Evolutionary conservation across 37 sponge, comb jelly and placozoan species (phyloP), one percentile per base, ranked within the genome.

Genomic region (Geodia barretti): DNA sequence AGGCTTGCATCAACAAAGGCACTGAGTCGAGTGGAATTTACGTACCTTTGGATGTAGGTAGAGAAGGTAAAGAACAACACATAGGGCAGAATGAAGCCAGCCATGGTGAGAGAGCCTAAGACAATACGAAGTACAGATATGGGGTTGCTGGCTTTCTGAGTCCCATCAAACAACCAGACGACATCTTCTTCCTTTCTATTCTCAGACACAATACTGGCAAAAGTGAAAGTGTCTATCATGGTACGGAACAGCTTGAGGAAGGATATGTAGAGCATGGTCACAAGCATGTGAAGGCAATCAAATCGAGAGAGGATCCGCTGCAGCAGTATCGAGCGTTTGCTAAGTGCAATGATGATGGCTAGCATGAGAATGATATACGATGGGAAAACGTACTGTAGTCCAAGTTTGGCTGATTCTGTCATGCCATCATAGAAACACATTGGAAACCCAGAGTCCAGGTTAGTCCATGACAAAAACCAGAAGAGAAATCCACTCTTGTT

Each of bases 131-230:
- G 25, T 23, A 63, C 66, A 5, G 11, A 21, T 28, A 24, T 24
- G 21, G 26, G 29, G 33, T 32, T 32, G 33, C 33, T 63, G n/a
- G 23, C n/a, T 11, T 35, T 20, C 4, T 35, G 25, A n/a, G n/a
- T n/a, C 14, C 78, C 78, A 62, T 60, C 64, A 31, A 36, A 77
- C 17, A 77, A 77, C 78, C 78, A 77, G 7, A 77, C 78, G 4
- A 43, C 33, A 17, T 60, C 11, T 4, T 11, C 47, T 7, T 43
- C 33, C 8, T 74, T 74, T 8, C 21, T 72, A 26, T 72, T 72
- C 17, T 19, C n/a, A 21, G 29, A 23, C 8, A 75, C n/a, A 11
- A 11, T 8, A n/a, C 7, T 7, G n/a, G n/a, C n/a, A 65, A 25
- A 65, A 26, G 25, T 24, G 25, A 65, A 23, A 28, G 26, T 29